phyloP scores from a whole-genome alignment of 1,140 invertebrate species.

The fruit fly (Drosophila melanogaster) region DNA sequence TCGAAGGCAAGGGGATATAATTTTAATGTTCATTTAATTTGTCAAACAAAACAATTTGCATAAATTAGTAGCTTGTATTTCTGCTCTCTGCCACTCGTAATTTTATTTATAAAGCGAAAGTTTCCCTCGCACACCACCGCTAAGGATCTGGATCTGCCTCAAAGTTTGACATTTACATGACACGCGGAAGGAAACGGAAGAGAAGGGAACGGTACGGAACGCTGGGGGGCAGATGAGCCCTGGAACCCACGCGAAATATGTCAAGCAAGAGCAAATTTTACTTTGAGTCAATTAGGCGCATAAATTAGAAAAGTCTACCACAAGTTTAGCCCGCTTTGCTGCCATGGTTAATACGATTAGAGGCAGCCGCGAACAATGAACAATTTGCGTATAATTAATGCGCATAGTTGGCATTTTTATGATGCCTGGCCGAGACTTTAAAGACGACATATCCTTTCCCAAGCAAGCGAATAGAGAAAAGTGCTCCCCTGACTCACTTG shows the following conservation, averaged over 20 bases:
- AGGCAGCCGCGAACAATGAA: slow-evolving; percentile 47
- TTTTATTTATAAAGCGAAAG: slow-evolving; percentile 59
- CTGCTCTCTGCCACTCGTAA: slow-evolving; percentile 24
- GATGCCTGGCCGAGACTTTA: slow-evolving; percentile 27
- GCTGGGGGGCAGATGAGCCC: slow-evolving; percentile 30
- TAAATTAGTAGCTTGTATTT: slow-evolving; percentile 44
- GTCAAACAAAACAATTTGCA: slow-evolving; percentile 62
- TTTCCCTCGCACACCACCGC: slow-evolving; percentile 8
- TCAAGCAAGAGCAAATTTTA: slow-evolving; percentile 40
- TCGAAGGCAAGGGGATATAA: slow-evolving; percentile 22
- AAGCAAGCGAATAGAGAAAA: neutral
- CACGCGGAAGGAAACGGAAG: slow-evolving; percentile 12
- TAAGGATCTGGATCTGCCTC: slow-evolving; percentile 21
- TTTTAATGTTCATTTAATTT: slow-evolving; percentile 63
- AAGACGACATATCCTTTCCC: slow-evolving; percentile 10
- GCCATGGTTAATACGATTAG: slow-evolving; percentile 51
- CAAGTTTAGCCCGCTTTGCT: slow-evolving; percentile 30
- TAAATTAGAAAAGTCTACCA: slow-evolving; percentile 66
- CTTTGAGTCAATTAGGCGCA: slow-evolving; percentile 65
- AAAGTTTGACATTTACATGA: slow-evolving; percentile 53
- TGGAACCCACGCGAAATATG: slow-evolving; percentile 32
- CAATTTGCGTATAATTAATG: slow-evolving; percentile 59
- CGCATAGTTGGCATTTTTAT: slow-evolving; percentile 58
- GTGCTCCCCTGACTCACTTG: slow-evolving; percentile 38
- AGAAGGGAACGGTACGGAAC: slow-evolving; percentile 3